These are phyloP conservation scores for Chloroceryle aenea DNA, from an alignment of 2,113 vertebrate genomes.

Conservation along the genomic window DNA sequence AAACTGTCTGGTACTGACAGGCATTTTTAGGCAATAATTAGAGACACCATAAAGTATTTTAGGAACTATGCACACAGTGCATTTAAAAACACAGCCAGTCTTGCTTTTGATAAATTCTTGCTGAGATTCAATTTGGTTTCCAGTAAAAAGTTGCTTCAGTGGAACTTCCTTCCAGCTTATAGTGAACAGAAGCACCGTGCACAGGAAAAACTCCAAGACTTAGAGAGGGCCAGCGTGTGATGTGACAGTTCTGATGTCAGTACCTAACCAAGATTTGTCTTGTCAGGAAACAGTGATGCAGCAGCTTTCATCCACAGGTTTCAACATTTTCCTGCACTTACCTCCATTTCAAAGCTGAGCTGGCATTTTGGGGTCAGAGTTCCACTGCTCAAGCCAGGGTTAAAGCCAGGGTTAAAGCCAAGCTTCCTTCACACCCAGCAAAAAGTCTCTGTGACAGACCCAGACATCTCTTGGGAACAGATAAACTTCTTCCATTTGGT, in stretches of 20 bases:
- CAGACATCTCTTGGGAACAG: not conserved
- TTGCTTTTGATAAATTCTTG: not conserved
- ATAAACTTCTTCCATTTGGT: not conserved
- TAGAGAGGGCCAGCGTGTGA: not conserved
- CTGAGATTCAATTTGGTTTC: not conserved
- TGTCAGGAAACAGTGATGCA: not conserved
- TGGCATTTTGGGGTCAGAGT: not conserved
- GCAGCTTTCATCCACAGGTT: not conserved
- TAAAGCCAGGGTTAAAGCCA: not conserved
- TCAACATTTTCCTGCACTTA: not conserved
- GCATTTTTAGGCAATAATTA: constrained; percentile 4
- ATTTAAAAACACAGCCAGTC: not conserved
- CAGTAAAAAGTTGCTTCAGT: not conserved
- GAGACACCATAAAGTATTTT: not conserved
- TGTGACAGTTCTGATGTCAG: not conserved
- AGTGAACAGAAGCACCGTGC: not conserved
- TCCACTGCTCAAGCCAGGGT: accelerated
- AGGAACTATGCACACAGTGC: not conserved
- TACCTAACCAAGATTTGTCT: not conserved
- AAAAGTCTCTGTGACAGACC: not conserved
- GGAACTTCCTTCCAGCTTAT: not conserved
- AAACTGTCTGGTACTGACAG: not conserved
- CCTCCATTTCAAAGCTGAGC: not conserved
- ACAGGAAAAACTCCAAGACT: not conserved
- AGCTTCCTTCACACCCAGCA: not conserved